These are phyloP conservation scores for Cotesia vestalis DNA, from an alignment of 1,140 invertebrate genomes.

Conservation along the genomic window DNA sequence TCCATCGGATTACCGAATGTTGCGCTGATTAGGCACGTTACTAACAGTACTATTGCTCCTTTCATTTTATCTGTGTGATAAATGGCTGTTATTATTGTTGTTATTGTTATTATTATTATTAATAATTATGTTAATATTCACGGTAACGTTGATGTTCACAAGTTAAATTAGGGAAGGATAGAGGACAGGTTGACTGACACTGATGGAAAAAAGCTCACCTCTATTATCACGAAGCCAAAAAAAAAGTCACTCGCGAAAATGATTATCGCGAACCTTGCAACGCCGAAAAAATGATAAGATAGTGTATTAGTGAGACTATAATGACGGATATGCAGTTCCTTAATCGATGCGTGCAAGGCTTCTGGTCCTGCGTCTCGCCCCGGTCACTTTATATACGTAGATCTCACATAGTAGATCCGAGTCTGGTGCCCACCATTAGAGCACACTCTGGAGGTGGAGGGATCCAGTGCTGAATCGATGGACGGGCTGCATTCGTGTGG, in stretches of 20 bases:
- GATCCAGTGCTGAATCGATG: not conserved
- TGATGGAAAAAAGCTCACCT: not conserved
- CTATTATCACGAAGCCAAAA: not conserved
- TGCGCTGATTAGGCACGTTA: constrained; percentile 46
- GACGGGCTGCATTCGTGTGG: not conserved
- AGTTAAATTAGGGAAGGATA: too few species aligned
- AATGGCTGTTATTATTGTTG: too few species aligned
- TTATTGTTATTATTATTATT: too few species aligned
- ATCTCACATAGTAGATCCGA: constrained; percentile 55
- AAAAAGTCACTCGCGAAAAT: not conserved
- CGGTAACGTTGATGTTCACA: too few species aligned
- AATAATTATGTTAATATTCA: too few species aligned
- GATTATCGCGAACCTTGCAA: not conserved
- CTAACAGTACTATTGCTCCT: constrained; percentile 44
- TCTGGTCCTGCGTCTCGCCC: constrained; percentile 62
- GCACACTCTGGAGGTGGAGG: constrained; percentile 38
- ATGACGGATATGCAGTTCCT: constrained; percentile 15
- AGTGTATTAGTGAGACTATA: constrained; percentile 3
- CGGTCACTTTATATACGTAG: constrained; percentile 65
- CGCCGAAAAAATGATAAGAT: not conserved
- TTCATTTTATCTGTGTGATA: constrained; percentile 50
- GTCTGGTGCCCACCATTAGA: constrained; percentile 45
- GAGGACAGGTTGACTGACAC: too few species aligned
- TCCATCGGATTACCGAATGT: constrained; percentile 58
- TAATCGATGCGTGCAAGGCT: constrained; percentile 54